Percentiles rank a stretch among this genome's conserved stretches.
Evolutionary conservation across 1,140 invertebrate species (phyloP).

Genomic region (Drosophila lacertosa): DNA sequence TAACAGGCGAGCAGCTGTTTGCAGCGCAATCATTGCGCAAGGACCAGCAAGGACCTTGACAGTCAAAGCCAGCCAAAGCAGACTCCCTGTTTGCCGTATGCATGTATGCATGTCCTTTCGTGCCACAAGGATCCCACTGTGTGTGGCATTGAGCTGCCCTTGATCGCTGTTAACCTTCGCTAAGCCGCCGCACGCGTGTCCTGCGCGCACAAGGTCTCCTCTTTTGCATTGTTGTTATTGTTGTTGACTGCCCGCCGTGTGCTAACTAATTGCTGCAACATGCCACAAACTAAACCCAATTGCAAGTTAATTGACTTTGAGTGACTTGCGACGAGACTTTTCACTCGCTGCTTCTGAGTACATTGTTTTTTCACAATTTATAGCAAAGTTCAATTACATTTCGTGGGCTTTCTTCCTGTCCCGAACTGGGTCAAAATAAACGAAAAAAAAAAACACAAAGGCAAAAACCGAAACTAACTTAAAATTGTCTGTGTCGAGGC

Average conservation of each 20-base stretch:
- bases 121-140: constrained; percentile 53
- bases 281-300: constrained; percentile 32
- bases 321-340: constrained; percentile 41
- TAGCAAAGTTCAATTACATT: constrained; percentile 3
- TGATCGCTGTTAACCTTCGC: constrained; percentile 66
- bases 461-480: no score
- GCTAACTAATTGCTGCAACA: constrained; percentile 18
- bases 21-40: neutral
- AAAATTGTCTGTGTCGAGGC: no score
- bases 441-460: neutral
- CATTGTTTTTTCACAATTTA: no score
- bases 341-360: constrained; percentile 34
- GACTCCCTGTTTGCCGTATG: neutral
- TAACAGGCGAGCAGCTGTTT: constrained; percentile 55
- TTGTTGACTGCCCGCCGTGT: neutral
- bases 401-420: no score
- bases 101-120: neutral
- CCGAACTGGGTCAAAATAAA: constrained; percentile 5
- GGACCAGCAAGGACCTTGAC: constrained; percentile 20
- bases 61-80: constrained; percentile 7
- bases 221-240: neutral
- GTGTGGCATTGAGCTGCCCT: constrained; percentile 70
- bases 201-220: constrained; percentile 16
- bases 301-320: constrained; percentile 62
- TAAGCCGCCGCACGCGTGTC: constrained; percentile 23